A percentile compares a stretch with the other conserved stretches of the same genome.
These are phyloP conservation scores for Neosilurus mollespiculum DNA, from an alignment of 2,797 vertebrate species.

Conservation along the genomic window DNA sequence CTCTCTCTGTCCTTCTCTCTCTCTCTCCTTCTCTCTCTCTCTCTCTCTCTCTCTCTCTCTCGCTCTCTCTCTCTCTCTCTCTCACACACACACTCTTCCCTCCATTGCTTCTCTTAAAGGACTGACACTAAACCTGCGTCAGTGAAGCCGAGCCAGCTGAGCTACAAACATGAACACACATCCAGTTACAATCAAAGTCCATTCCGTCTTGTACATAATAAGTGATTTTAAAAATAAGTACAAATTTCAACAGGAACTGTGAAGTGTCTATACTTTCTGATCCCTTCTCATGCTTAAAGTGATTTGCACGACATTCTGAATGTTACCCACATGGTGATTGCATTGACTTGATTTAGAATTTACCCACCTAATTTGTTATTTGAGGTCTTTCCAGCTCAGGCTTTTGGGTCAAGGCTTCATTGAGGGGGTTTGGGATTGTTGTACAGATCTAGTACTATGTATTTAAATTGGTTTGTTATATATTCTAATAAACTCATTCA, in stretches of 20 bases:
- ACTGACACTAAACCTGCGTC: conserved; percentile 42
- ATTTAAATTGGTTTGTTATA: conserved; percentile 71
- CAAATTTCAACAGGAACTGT: conserved; percentile 6
- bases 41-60: conserved; percentile 23
- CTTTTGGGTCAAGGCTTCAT: conserved; percentile 57
- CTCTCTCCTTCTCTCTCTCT: conserved; percentile 27
- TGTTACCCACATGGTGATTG: neutral
- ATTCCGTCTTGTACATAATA: conserved; percentile 33
- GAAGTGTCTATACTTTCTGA: conserved; percentile 21
- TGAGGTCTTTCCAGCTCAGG: conserved; percentile 60
- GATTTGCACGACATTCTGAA: neutral
- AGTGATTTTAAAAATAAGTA: neutral
- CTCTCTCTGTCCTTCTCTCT: conserved; percentile 14
- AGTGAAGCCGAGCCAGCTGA: conserved; percentile 39
- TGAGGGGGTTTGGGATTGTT: conserved; percentile 73
- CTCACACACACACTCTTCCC: conserved; percentile 2
- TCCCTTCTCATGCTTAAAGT: neutral
- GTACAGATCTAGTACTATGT: conserved; percentile 80
- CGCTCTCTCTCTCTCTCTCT: conserved; percentile 18
- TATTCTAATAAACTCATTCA: conserved; percentile 73
- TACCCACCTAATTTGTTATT: conserved; percentile 49
- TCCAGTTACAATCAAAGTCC: neutral
- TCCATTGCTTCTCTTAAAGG: conserved; percentile 30
- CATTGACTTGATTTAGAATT: conserved; percentile 33
- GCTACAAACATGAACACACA: conserved; percentile 24